These are phyloP conservation scores for Morpho deidamia DNA, from an alignment of 2,888 invertebrate species.

Conservation along the genomic window DNA sequence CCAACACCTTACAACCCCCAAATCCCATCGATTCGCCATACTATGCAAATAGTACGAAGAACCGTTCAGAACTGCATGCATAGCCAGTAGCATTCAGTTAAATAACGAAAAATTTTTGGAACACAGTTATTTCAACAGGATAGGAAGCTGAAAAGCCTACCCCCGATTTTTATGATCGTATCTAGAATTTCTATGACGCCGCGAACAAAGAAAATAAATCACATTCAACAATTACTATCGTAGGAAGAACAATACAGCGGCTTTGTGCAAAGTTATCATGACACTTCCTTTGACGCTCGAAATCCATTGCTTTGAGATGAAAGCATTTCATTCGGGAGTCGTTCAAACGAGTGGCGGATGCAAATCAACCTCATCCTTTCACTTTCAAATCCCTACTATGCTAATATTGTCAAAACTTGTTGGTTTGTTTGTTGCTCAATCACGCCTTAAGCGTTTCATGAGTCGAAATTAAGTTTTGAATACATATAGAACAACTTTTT, in stretches of 20 bases:
- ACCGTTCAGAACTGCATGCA: too few relatives aligned
- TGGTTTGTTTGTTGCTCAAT: slow-evolving; percentile 29
- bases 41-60: too few relatives aligned
- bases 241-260: slow-evolving; percentile 16
- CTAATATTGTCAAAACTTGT: slow-evolving; percentile 31
- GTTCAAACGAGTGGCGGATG: slow-evolving; percentile 34
- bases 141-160: too few relatives aligned
- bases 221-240: slow-evolving; percentile 1
- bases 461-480: slow-evolving; percentile 7
- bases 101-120: too few relatives aligned
- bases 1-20: too few relatives aligned
- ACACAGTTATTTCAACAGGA: too few relatives aligned
- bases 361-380: slow-evolving; percentile 45
- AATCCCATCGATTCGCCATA: too few relatives aligned
- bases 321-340: slow-evolving; percentile 35
- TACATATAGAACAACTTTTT: slow-evolving; percentile 1
- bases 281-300: slow-evolving; percentile 31
- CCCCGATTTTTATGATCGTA: too few relatives aligned
- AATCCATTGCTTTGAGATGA: slow-evolving; percentile 33
- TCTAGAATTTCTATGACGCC: too few relatives aligned
- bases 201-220: not conserved
- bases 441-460: slow-evolving; percentile 19
- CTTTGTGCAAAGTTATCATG: slow-evolving; percentile 29
- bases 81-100: too few relatives aligned
- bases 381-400: slow-evolving; percentile 41